Percentiles rank a stretch among this genome's conserved stretches.
Evolutionary conservation across 1,140 invertebrate species (phyloP).

Genomic region (Drosophila lacteicornis): DNA sequence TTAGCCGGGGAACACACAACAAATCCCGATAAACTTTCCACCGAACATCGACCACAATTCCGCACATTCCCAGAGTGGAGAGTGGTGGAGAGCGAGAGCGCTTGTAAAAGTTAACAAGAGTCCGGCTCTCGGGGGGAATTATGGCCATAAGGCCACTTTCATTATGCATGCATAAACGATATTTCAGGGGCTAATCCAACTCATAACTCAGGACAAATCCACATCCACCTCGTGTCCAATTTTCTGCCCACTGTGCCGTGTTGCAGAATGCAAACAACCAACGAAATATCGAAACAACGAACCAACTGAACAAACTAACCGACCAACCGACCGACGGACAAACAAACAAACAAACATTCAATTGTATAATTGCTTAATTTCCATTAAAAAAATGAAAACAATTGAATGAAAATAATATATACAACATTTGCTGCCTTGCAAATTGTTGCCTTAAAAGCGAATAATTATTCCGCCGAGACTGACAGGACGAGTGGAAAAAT

Average conservation of each 20-base stretch:
- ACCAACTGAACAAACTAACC: constrained; percentile 13
- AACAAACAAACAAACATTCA: constrained; percentile 39
- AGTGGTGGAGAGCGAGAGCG: not conserved
- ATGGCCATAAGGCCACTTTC: constrained; percentile 50
- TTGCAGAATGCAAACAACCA: constrained; percentile 12
- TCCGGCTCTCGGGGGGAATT: constrained; percentile 40
- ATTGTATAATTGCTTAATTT: constrained; percentile 65
- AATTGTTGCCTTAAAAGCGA: constrained; percentile 48
- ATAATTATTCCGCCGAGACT: constrained; percentile 50
- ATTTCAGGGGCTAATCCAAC: constrained; percentile 52
- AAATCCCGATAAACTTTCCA: constrained; percentile 50
- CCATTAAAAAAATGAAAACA: constrained; percentile 37
- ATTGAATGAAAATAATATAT: constrained; percentile 25
- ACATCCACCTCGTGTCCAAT: not conserved
- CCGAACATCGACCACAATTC: constrained; percentile 13
- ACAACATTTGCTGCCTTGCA: constrained; percentile 32
- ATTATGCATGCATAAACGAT: constrained; percentile 62
- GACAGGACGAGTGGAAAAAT: constrained; percentile 29
- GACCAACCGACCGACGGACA: not conserved
- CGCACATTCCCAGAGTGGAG: not conserved
- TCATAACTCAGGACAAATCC: constrained; percentile 45
- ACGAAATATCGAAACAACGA: constrained; percentile 2
- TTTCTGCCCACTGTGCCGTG: constrained; percentile 4
- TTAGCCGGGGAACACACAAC: constrained; percentile 37
- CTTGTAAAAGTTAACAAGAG: constrained; percentile 46